A percentile compares a stretch with the other conserved stretches of the same genome.
These are phyloP conservation scores for Strigamia maritima DNA, from an alignment of 2,888 invertebrate genomes.

Conservation along the genomic window DNA sequence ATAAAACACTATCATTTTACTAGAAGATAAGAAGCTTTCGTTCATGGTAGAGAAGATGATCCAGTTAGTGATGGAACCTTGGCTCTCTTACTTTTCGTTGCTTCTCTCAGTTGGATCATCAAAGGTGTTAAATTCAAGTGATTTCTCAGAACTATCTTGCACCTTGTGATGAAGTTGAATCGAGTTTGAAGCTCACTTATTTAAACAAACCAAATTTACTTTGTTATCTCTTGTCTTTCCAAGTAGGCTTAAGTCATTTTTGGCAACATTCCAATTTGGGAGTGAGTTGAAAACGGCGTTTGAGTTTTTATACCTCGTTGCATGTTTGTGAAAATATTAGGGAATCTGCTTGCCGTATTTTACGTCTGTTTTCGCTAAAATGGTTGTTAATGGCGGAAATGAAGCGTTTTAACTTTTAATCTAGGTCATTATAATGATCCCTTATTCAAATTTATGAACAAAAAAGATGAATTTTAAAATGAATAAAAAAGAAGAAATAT, in stretches of 20 bases:
- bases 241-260: slow-evolving; percentile 31
- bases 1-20: slow-evolving; percentile 34
- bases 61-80: slow-evolving; percentile 34
- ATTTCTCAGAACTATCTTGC: slow-evolving; percentile 26
- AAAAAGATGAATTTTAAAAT: not conserved
- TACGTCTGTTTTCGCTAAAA: slow-evolving; percentile 1
- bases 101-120: slow-evolving; percentile 32
- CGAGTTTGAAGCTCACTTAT: slow-evolving; percentile 34
- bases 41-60: slow-evolving; percentile 28
- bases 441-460: not conserved
- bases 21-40: slow-evolving; percentile 29
- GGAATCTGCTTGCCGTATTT: not conserved
- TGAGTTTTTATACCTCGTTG: slow-evolving; percentile 25
- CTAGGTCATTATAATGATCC: not conserved
- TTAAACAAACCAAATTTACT: slow-evolving; percentile 34
- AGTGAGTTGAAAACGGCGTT: slow-evolving; percentile 17
- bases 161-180: slow-evolving; percentile 28
- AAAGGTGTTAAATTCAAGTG: slow-evolving; percentile 32
- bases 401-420: slow-evolving; percentile 18
- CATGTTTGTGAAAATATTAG: slow-evolving; percentile 28
- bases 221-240: slow-evolving; percentile 29
- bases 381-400: not conserved
- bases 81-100: not conserved
- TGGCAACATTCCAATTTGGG: slow-evolving; percentile 21
- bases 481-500: too few relatives aligned